These are phyloP conservation scores for Drosophila kanapiae DNA, from an alignment of 1,140 invertebrate genomes.

Conservation along the genomic window DNA sequence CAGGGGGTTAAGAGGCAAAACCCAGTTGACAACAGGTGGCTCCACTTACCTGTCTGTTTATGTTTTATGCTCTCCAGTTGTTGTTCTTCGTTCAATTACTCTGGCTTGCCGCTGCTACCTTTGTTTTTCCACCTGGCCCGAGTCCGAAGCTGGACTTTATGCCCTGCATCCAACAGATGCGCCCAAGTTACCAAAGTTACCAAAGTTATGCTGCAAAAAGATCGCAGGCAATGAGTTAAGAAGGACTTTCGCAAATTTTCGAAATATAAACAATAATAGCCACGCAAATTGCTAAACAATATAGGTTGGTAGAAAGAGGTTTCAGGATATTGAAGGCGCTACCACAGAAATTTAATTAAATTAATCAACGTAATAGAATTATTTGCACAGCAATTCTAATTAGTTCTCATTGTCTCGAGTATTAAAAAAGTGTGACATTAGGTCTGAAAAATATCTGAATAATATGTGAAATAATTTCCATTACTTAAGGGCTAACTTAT, in stretches of 20 bases:
- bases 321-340: not conserved
- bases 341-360: not conserved
- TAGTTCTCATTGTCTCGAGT: not conserved
- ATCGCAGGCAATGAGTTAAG: conserved; percentile 4
- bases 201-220: conserved; percentile 29
- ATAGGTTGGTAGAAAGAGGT: not conserved
- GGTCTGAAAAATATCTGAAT: not conserved
- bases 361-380: not conserved
- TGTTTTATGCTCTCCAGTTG: conserved; percentile 37
- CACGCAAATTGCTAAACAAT: conserved; percentile 6
- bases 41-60: conserved; percentile 49
- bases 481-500: not conserved
- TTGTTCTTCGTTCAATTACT: conserved; percentile 62
- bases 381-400: not conserved
- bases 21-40: conserved; percentile 68
- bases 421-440: not conserved
- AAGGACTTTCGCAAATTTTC: not conserved
- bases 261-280: conserved; percentile 38
- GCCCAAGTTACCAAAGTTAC: conserved; percentile 23
- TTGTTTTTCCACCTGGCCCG: conserved; percentile 44
- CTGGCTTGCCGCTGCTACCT: conserved; percentile 13
- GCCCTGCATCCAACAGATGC: conserved; percentile 39
- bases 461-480: not conserved
- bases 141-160: conserved; percentile 23
- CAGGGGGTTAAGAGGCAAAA: not conserved